Percentiles rank a stretch among this genome's conserved stretches.
Evolutionary conservation across 2,888 invertebrate species (phyloP).

Genomic region (Andrena praecox): DNA sequence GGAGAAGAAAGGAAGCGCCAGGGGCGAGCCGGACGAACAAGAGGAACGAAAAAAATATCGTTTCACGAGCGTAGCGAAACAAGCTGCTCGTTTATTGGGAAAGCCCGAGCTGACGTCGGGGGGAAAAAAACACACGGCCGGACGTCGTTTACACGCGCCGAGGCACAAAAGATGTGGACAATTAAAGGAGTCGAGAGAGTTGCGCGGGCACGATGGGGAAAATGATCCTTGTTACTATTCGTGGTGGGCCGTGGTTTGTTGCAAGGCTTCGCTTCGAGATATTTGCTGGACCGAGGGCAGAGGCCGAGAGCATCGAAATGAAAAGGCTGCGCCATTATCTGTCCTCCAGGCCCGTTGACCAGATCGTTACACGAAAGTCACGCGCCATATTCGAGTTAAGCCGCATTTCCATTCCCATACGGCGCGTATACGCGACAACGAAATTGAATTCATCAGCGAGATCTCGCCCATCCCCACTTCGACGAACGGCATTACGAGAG

Average conservation of each 20-base stretch:
- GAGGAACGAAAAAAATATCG: conserved; percentile 27
- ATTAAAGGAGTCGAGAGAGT: conserved; percentile 33
- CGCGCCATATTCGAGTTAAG: conserved; percentile 45
- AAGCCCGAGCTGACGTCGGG: conserved; percentile 25
- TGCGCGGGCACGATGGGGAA: neutral
- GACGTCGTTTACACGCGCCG: conserved; percentile 30
- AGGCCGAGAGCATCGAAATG: neutral
- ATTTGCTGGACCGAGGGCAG: too few relatives aligned
- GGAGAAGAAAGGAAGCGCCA: too few relatives aligned
- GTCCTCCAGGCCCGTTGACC: conserved; percentile 36
- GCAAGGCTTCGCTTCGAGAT: too few relatives aligned
- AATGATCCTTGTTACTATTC: neutral
- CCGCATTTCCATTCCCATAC: conserved; percentile 56
- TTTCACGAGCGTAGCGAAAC: conserved; percentile 40
- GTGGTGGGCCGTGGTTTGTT: too few relatives aligned
- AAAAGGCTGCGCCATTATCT: conserved; percentile 25
- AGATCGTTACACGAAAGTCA: conserved; percentile 61
- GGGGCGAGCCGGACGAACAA: neutral
- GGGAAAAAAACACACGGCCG: neutral
- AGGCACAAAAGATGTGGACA: conserved; percentile 33
- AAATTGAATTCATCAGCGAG: conserved; percentile 65
- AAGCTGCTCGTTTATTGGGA: conserved; percentile 55
- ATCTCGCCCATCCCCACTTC: conserved; percentile 5
- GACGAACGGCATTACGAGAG: conserved; percentile 29
- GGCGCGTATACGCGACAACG: conserved; percentile 24